Conservation (phyloP, 2,113 vertebrate genomes). For the Collichthys lucidus region DNA sequence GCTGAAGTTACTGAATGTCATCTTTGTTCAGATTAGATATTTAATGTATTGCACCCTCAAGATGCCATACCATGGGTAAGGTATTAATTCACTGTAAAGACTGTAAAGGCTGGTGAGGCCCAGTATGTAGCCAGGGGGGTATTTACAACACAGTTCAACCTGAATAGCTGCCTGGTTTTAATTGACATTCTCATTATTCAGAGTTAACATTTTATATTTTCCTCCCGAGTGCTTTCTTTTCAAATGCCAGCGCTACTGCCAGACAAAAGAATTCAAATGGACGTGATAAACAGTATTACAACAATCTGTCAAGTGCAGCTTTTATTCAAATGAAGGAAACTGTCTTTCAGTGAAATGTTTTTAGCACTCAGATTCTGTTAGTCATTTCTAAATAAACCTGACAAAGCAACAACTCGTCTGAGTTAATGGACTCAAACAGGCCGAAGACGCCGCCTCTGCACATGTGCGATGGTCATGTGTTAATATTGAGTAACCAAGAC, state of each 20-base stretch:
- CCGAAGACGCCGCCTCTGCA: conserved; percentile 17
- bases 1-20: not conserved
- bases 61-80: conserved; percentile 5
- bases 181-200: conserved; percentile 20
- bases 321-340: conserved; percentile 2
- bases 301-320: not conserved
- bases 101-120: not conserved
- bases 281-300: not conserved
- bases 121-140: not conserved
- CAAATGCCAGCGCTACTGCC: not conserved
- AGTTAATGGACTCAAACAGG: conserved; percentile 4
- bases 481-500: not conserved
- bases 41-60: not conserved
- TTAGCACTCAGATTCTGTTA: not conserved
- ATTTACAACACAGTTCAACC: not conserved
- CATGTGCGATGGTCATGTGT: conserved; percentile 23
- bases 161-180: conserved; percentile 8
- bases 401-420: conserved; percentile 11
- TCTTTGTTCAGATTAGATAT: not conserved
- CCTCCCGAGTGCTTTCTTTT: conserved; percentile 1
- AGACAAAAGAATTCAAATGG: conserved; percentile 10
- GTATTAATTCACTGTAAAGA: conserved; percentile 32
- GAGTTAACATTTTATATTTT: conserved; percentile 17
- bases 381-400: not conserved
- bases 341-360: not conserved